A percentile compares a stretch with the other conserved stretches of the same genome.
Evolutionary conservation across 53 echinoderm and acorn worm species (phyloP).

Genomic region (Crossaster papposus): DNA sequence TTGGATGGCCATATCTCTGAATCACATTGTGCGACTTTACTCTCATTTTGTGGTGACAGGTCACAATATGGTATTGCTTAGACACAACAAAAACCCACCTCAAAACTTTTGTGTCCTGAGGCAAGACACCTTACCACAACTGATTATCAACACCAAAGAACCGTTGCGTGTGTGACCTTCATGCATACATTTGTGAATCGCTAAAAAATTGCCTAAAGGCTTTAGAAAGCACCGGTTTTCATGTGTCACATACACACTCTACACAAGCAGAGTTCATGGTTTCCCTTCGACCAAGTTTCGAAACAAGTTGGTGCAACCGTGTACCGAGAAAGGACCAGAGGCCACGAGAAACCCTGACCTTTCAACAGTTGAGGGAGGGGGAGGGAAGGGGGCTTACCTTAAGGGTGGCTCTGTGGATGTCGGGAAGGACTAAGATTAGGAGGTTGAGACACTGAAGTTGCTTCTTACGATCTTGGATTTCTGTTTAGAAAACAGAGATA

Average conservation of each 20-base stretch:
- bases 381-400: conserved; percentile 68
- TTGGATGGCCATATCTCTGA: no score
- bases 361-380: neutral
- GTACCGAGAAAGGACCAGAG: neutral
- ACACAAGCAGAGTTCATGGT: neutral
- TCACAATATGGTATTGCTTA: no score
- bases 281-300: neutral
- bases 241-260: neutral
- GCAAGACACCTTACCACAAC: neutral
- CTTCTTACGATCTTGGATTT: conserved; percentile 94
- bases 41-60: no score
- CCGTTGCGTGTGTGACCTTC: neutral
- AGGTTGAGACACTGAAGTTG: conserved; percentile 97
- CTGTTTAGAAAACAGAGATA: conserved; percentile 57
- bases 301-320: neutral
- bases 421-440: conserved; percentile 89
- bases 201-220: neutral
- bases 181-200: neutral
- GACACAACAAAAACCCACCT: no score
- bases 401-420: conserved; percentile 88
- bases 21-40: no score
- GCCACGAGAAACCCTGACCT: neutral
- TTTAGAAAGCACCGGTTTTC: neutral
- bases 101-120: neutral
- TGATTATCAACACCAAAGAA: neutral